Percentiles rank a stretch among this genome's conserved stretches.
phyloP scores from a whole-genome alignment of 2,113 vertebrate genomes.

The Cyphomyrus plagiostoma region DNA sequence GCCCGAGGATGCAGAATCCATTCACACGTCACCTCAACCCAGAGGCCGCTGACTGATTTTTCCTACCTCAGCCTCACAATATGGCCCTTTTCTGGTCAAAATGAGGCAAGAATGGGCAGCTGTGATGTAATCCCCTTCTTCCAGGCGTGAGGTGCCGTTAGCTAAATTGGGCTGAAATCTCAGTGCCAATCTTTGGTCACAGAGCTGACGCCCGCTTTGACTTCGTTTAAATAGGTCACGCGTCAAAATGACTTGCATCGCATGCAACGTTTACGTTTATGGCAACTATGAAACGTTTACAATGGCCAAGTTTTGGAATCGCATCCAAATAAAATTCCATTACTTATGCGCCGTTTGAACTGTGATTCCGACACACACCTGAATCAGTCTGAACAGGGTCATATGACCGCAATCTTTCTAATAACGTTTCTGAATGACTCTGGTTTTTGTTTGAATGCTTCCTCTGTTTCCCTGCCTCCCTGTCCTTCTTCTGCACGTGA shows the following conservation, averaged over 20 bases:
- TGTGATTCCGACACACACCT: neutral
- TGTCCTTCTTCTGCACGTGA: neutral
- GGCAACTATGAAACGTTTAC: neutral
- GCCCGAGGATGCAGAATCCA: neutral
- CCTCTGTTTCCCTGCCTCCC: neutral
- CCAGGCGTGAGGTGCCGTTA: neutral
- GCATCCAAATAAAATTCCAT: neutral
- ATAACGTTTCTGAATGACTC: neutral
- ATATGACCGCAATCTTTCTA: neutral
- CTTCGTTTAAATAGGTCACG: neutral
- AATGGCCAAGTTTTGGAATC: neutral
- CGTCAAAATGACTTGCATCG: neutral
- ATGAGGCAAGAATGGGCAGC: neutral
- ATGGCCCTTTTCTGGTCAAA: neutral
- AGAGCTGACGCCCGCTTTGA: neutral
- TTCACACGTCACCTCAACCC: neutral
- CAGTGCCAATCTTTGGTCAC: neutral
- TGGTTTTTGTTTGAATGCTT: neutral
- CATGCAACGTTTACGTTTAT: neutral
- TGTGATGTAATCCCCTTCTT: neutral
- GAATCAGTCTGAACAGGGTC: neutral
- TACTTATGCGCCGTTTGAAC: neutral
- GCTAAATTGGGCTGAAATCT: neutral
- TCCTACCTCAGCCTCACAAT: neutral
- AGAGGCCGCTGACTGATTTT: neutral